Evolutionary conservation across 1,140 invertebrate species (phyloP).

Genomic region (Drosophila nigrodunni): DNA sequence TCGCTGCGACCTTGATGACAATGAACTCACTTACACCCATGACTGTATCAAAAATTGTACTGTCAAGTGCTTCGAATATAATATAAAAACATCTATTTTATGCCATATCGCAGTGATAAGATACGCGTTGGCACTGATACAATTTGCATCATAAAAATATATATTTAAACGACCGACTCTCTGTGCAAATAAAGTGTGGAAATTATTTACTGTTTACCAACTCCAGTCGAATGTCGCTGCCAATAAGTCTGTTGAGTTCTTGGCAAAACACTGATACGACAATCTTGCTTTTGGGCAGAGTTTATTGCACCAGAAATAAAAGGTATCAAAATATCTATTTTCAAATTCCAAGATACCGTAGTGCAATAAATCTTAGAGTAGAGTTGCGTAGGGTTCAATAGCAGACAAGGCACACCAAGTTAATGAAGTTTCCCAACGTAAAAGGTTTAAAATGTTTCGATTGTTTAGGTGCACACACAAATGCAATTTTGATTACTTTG

Average conservation of each 20-base stretch:
- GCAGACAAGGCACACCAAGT: slow-evolving; percentile 45
- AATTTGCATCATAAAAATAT: slow-evolving; percentile 68
- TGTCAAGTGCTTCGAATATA: slow-evolving; percentile 35
- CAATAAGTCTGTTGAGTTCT: slow-evolving; percentile 46
- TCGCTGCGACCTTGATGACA: slow-evolving; percentile 71
- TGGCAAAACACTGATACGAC: slow-evolving; percentile 6
- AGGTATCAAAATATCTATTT: not conserved
- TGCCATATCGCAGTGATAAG: slow-evolving; percentile 57
- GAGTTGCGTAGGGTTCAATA: slow-evolving; percentile 38
- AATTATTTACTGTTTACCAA: slow-evolving; percentile 47
- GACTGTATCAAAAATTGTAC: slow-evolving; percentile 33
- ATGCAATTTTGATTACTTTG: not conserved
- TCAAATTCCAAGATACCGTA: slow-evolving; percentile 2
- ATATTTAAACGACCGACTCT: not conserved
- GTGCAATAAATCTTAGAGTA: slow-evolving; percentile 35
- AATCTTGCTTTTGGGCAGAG: not conserved
- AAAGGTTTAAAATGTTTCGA: not conserved
- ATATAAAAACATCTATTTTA: slow-evolving; percentile 68
- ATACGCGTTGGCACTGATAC: slow-evolving; percentile 32
- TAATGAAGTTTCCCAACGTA: not conserved
- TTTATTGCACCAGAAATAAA: too few relatives aligned
- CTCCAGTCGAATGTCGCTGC: slow-evolving; percentile 31
- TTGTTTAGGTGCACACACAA: not conserved
- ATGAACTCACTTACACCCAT: slow-evolving; percentile 59
- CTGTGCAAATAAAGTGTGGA: slow-evolving; percentile 19